phyloP scores from a whole-genome alignment of 2,797 vertebrate genomes.

The Tangara arthus region DNA sequence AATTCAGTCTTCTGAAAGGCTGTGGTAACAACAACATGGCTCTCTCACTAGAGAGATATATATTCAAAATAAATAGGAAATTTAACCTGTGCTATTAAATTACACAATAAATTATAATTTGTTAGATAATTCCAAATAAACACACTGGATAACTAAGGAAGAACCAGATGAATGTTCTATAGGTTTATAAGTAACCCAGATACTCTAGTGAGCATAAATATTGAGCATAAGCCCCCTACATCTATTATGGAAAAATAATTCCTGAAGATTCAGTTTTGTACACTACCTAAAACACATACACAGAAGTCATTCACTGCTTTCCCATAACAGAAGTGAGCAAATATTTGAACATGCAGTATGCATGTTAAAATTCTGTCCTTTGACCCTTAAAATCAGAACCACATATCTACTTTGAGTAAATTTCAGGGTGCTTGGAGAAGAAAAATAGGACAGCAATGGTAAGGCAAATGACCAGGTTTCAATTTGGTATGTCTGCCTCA shows the following conservation, averaged over 20 bases:
- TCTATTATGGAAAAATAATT: background rate
- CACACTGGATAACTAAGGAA: background rate
- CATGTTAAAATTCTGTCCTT: background rate
- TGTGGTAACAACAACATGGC: background rate
- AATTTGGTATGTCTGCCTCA: background rate
- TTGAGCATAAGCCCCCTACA: background rate
- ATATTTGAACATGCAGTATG: background rate
- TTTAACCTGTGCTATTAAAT: background rate
- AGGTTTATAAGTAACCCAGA: background rate
- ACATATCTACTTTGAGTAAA: background rate
- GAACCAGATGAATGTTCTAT: background rate
- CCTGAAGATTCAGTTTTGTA: background rate
- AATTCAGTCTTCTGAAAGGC: background rate
- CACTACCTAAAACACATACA: background rate
- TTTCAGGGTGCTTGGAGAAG: background rate
- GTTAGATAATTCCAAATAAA: slow-evolving; percentile 1
- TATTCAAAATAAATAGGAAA: background rate
- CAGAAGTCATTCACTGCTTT: background rate
- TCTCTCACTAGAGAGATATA: background rate
- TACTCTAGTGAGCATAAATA: background rate
- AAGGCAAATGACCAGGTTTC: background rate
- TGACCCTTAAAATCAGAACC: background rate
- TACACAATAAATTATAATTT: background rate
- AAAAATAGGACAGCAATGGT: background rate
- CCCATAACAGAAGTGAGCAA: background rate